Evolutionary conservation across 1,140 invertebrate genomes (phyloP), one percentile per base, ranked within the genome.

Genomic region (Aphelenchoides fujianensis): DNA sequence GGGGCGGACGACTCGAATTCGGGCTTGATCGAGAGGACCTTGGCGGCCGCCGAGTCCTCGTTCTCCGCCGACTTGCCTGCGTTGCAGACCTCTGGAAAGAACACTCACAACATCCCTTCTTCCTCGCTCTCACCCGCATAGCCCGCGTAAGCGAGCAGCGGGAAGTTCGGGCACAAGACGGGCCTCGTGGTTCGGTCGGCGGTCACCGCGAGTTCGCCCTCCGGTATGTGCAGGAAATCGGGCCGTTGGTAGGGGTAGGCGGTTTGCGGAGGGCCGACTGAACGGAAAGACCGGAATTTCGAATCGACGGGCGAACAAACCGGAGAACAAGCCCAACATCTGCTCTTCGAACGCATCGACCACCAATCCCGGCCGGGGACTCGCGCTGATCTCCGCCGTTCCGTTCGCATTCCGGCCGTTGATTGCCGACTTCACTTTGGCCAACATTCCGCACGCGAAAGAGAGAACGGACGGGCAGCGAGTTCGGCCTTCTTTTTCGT

Each of bases 61-160:
- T 93, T 93, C 86, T 89, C 88, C 34, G 86, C 85, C 62, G 90
- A 91, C 85, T 93, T 93, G 0, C 79, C 79, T 19, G 16, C 59
- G 31, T 61, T 61, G 31, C 59, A 61, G 31, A n/a, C n/a, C 36
- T 61, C 41, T 48, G 23, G 12, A 48, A 48, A 48, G 12, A 48
- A 48, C 41, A 48, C 12, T 12, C 12, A 48, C 23, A 48, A 23
- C 12, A 23, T 16, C 23, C 41, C 23, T n/a, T n/a, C n/a, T n/a
- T n/a, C n/a, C n/a, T n/a, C n/a, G n/a, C n/a, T n/a, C n/a, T 48
- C 23, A 48, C 92, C 91, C 2, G 91, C 91, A 85, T 92, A 92
- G 48, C 91, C 91, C 69, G 89, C 88, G 80, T 88, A 88, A 89
- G 90, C 91, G 32, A 90, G 90, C 66, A 92, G 86, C 3, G 90